These are phyloP conservation scores for Alca torda DNA, from an alignment of 2,797 vertebrate species.

Conservation along the genomic window DNA sequence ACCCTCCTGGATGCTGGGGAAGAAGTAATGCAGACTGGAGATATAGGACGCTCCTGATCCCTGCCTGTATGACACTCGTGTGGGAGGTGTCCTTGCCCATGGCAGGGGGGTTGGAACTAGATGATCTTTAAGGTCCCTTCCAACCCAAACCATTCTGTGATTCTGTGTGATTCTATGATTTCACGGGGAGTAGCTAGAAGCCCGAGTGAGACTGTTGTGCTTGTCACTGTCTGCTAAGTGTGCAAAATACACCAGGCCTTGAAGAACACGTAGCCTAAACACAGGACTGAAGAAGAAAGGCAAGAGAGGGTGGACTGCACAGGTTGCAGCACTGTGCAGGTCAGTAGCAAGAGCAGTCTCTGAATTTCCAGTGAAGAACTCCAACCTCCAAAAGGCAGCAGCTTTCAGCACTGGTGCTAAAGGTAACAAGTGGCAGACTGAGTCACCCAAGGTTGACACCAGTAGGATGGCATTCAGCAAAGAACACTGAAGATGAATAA, in stretches of 20 bases:
- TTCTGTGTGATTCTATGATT: background rate
- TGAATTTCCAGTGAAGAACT: background rate
- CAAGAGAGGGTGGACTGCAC: background rate
- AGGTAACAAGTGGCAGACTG: background rate
- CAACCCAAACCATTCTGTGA: too few species aligned
- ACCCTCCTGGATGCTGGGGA: rapidly evolving
- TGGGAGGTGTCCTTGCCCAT: background rate
- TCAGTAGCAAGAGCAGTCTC: background rate
- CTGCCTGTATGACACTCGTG: background rate
- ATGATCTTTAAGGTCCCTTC: too few species aligned
- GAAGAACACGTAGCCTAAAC: background rate
- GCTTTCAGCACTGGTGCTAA: background rate
- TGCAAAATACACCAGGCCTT: background rate
- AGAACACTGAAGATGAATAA: background rate
- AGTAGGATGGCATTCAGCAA: background rate
- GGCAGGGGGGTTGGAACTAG: too few species aligned
- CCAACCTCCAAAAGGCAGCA: background rate
- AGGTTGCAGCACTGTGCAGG: rapidly evolving
- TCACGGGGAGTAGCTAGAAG: background rate
- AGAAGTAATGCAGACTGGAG: background rate
- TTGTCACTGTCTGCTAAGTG: background rate
- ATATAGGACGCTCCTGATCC: background rate
- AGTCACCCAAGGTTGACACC: background rate
- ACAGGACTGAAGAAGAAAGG: background rate
- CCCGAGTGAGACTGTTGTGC: background rate